Conservation (phyloP, 2,797 vertebrate genomes). For the Octomys mimax region DNA sequence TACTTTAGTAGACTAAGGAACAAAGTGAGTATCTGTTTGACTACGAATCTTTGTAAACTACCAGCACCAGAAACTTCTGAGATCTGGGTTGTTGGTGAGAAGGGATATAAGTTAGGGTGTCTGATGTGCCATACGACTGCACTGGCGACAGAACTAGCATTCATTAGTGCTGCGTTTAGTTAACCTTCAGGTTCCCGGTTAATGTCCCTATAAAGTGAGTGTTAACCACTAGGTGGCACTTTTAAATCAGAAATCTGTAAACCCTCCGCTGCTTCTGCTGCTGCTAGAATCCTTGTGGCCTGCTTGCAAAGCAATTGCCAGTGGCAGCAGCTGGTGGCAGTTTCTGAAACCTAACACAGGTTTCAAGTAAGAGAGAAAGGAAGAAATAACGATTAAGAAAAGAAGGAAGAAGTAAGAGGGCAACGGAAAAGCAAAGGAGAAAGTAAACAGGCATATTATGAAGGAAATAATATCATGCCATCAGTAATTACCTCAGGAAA, state of each 20-base stretch:
- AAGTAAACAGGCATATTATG: not conserved
- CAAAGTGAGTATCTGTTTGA: not conserved
- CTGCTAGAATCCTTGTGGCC: not conserved
- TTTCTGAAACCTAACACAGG: slow-evolving; percentile 44
- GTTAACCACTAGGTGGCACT: slow-evolving; percentile 84
- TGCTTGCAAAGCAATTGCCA: not conserved
- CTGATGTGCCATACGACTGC: not conserved
- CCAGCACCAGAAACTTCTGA: not conserved
- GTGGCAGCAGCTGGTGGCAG: not conserved
- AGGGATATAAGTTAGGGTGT: not conserved
- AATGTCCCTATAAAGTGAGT: not conserved
- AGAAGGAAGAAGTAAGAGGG: slow-evolving; percentile 17
- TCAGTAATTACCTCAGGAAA: not conserved
- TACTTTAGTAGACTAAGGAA: slow-evolving; percentile 20
- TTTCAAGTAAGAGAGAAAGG: slow-evolving; percentile 51
- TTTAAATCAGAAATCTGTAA: slow-evolving; percentile 78
- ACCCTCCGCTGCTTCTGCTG: not conserved
- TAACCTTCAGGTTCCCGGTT: slow-evolving; percentile 28
- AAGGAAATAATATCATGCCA: slow-evolving; percentile 24
- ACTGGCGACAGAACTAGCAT: not conserved
- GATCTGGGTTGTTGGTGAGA: slow-evolving; percentile 13
- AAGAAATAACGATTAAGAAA: not conserved
- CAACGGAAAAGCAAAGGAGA: slow-evolving; percentile 17
- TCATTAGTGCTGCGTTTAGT: not conserved
- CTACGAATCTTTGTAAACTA: slow-evolving; percentile 4